Evolutionary conservation across 2,888 invertebrate genomes (phyloP), one percentile per base, ranked within the genome.

Genomic region (Andrena praecox): DNA sequence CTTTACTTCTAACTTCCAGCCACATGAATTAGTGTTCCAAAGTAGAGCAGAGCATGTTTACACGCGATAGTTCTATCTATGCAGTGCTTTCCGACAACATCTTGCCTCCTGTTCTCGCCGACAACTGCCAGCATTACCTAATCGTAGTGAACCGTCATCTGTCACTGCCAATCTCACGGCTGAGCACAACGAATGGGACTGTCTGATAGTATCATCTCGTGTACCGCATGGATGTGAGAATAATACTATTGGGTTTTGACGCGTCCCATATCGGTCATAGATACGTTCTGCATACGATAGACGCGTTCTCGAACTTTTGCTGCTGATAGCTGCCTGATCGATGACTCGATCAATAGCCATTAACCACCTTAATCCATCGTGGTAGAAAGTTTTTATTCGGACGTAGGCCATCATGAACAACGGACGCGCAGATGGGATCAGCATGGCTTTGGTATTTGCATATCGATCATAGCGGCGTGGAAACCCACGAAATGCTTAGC

Each of bases 81-180:
- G 4, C 35, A 67, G 5, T 10, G 20, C 3, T 31, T n/a, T 20
- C 12, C 16, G 16, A 31, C 24, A 62, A 67, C 27, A 50, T 56
- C 56, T 64, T 56, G 56, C 8, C 50, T 33, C 12, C 24, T 0
- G 27, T 64, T 10, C 24, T n/a, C 50, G 10, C 62, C 70, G 60
- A 10, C 54, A 69, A 80, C 35, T 63, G 59, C 67, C 60, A n/a
- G n/a, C 42, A 64, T 54, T 66, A 80, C 74, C 59, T 80, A 74
- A 80, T 80, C 50, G 74, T 77, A 74, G 69, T 63, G 24, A 70
- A 33, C 66, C 59, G 10, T 50, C 77, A 87, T 82, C 82, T 27
- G 85, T 86, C 80, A 85, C 56, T 77, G 87, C 82, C 87, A 80
- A 70, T 68, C 66, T 35, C 42, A 35, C 29, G 29, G 63, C 31